Evolutionary conservation across 2,888 invertebrate genomes (phyloP), one percentile per base, ranked within the genome.

Genomic region (Pteria penguin): DNA sequence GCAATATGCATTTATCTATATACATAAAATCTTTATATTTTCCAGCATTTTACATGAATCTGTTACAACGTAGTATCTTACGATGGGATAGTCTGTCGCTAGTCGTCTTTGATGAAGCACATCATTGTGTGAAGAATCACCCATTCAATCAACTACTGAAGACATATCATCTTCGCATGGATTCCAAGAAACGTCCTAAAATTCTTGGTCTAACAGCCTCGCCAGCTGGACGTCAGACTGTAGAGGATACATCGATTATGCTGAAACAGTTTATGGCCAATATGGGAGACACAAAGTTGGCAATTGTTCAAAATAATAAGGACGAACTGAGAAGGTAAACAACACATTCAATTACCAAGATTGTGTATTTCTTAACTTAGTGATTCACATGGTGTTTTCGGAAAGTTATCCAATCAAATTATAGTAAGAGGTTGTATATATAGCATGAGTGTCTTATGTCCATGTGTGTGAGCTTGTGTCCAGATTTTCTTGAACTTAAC

Each of bases 191-290:
- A 18, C 75, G 84, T 22, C 88, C 89, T 32, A 88, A 88, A 74
- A 63, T 90, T 18, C 82, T 90, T 3, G 90, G 90, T 0, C 84
- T 90, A 31, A 90, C 89, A 4, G 90, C 90, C 31, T 90, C 90
- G 5, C 90, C 90, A 4, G 90, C 89, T 18, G 90, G 90, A 2
- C 81, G 86, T 66, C 73, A 75, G 18, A 83, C 84, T 4, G 77
- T 86, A 4, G 78, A 78, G 0, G 79, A 76, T 24, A 90, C 89
- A 0, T 62, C 84, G 8, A 24, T 22, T 2, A 88, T 89, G 89
- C 76, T 90, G 29, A 54, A 77, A n/a, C 74, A 63, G 4, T 80
- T 90, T 26, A 78, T 88, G 58, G 57, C 33, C 0, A 87, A 87
- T 66, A 72, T 90, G 70, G 88, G 88, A 4, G 82, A 79, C 22